Evolutionary conservation across 2,797 vertebrate species (phyloP).

Genomic region (Molossus molossus): DNA sequence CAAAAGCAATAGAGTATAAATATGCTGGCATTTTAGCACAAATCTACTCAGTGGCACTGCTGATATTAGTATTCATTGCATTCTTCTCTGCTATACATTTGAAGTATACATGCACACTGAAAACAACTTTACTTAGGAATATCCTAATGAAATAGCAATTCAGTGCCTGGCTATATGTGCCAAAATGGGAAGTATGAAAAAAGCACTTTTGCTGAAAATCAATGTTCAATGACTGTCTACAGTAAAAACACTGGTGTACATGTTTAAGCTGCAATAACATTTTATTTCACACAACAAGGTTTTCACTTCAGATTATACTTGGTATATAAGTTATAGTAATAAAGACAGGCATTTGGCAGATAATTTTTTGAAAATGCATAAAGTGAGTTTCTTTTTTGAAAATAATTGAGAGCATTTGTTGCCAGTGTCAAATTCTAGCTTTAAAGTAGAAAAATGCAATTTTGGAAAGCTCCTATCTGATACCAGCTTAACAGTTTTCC

Average conservation of each 20-base stretch:
- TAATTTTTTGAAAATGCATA: background rate
- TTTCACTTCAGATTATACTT: background rate
- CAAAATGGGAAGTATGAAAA: background rate
- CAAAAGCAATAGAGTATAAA: background rate
- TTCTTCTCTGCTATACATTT: background rate
- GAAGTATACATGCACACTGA: background rate
- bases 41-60: background rate
- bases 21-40: background rate
- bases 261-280: background rate
- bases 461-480: background rate
- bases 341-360: background rate
- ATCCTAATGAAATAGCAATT: background rate
- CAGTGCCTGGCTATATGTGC: background rate
- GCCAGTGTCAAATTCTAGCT: background rate
- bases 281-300: background rate
- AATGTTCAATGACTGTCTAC: background rate
- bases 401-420: background rate
- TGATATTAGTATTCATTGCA: no score
- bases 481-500: background rate
- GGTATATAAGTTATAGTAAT: background rate
- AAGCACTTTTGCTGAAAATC: background rate
- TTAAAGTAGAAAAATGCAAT: background rate
- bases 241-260: background rate
- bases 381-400: background rate
- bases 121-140: background rate